Conservation (phyloP, 2,113 vertebrate genomes). For the Emydocephalus ijimae region DNA sequence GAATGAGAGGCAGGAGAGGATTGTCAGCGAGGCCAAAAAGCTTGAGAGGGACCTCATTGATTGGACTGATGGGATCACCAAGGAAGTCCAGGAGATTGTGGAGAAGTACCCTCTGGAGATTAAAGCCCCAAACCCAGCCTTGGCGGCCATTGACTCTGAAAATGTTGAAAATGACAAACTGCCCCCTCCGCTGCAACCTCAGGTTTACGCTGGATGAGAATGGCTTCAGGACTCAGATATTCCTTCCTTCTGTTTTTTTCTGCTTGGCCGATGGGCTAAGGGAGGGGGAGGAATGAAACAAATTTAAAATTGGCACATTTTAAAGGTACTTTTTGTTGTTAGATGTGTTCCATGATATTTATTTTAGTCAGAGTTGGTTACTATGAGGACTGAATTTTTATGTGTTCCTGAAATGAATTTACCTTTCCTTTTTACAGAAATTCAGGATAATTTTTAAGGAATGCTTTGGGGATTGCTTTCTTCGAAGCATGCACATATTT, state of each 20-base stretch:
- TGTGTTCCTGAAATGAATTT: conserved; percentile 45
- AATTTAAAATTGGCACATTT: conserved; percentile 47
- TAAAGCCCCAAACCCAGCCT: conserved; percentile 67
- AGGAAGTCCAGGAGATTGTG: conserved; percentile 84
- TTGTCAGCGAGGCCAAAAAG: conserved; percentile 79
- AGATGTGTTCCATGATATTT: conserved; percentile 66
- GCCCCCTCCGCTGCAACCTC: conserved; percentile 86
- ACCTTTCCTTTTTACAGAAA: conserved; percentile 48
- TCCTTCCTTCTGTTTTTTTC: conserved; percentile 30
- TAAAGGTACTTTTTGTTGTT: conserved; percentile 57
- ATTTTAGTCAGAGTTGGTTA: conserved; percentile 67
- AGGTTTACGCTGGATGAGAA: conserved; percentile 85
- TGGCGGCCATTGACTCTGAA: conserved; percentile 87
- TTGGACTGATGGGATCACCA: conserved; percentile 83
- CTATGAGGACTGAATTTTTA: conserved; percentile 60
- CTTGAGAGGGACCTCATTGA: conserved; percentile 87
- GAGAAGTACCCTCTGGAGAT: conserved; percentile 88
- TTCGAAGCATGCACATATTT: conserved; percentile 45
- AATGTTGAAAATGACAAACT: conserved; percentile 87
- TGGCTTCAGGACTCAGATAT: not conserved
- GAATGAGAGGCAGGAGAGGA: conserved; percentile 81
- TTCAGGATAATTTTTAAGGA: conserved; percentile 59
- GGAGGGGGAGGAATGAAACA: not conserved
- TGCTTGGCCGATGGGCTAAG: conserved; percentile 39
- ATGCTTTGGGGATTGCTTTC: conserved; percentile 48